phyloP scores from a whole-genome alignment of 2,113 vertebrate species.

The Archilochus colubris region DNA sequence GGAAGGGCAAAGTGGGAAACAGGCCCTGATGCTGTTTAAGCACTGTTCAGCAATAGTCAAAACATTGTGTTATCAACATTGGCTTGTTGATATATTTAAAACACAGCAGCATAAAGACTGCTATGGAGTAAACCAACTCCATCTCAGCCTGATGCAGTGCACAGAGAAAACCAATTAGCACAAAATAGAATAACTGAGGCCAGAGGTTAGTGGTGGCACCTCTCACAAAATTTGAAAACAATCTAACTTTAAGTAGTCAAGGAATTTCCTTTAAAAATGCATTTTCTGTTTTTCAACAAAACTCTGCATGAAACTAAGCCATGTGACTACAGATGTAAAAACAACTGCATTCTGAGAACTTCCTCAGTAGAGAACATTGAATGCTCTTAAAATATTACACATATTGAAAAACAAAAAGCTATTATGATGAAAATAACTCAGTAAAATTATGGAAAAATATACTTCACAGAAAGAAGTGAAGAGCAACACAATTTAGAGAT shows the following conservation, averaged over 20 bases:
- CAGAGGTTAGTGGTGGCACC: neutral
- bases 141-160: fast-evolving
- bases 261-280: neutral
- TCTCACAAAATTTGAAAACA: neutral
- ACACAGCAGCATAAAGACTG: neutral
- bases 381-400: neutral
- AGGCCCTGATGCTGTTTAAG: neutral
- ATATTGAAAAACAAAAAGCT: neutral
- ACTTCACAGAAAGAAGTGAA: neutral
- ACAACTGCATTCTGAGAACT: neutral
- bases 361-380: neutral
- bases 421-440: neutral
- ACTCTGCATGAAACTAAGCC: neutral
- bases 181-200: neutral
- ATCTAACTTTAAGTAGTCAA: neutral
- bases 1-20: neutral
- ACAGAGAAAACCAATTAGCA: neutral
- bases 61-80: neutral
- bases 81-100: neutral
- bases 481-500: fast-evolving
- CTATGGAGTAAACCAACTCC: neutral
- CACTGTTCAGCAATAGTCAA: neutral
- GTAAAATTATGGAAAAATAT: neutral
- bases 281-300: neutral
- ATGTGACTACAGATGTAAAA: neutral